phyloP scores from a whole-genome alignment of 2,888 invertebrate species.

The Therioaphis trifolii region DNA sequence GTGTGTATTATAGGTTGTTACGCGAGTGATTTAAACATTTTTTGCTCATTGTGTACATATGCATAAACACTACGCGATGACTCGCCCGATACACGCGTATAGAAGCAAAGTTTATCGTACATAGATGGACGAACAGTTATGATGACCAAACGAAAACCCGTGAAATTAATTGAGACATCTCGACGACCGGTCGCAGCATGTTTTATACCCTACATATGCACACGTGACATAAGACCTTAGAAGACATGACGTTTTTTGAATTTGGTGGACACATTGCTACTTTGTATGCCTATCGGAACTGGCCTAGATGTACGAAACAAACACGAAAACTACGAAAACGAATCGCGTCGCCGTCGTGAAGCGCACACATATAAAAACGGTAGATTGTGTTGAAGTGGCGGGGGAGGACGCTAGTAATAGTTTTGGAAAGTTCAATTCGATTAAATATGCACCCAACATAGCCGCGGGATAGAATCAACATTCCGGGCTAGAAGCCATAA shows the following conservation, averaged over 20 bases:
- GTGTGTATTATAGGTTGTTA: too few species aligned
- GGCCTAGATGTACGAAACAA: slow-evolving; percentile 16
- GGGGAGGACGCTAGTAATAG: neutral
- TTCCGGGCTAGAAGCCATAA: slow-evolving; percentile 25
- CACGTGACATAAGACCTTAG: too few species aligned
- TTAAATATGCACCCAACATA: slow-evolving; percentile 20
- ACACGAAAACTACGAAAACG: neutral
- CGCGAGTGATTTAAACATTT: neutral
- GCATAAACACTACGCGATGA: slow-evolving; percentile 4
- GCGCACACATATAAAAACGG: too few species aligned
- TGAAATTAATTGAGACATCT: slow-evolving; percentile 12
- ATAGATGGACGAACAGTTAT: neutral
- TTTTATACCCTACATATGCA: too few species aligned
- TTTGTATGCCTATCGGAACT: slow-evolving; percentile 36
- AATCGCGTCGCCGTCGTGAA: too few species aligned
- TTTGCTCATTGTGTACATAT: neutral
- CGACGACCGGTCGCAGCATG: neutral
- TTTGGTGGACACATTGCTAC: neutral
- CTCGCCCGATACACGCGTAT: neutral
- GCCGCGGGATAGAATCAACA: neutral
- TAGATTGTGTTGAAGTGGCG: neutral
- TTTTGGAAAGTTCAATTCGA: slow-evolving; percentile 47
- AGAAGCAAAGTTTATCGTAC: neutral
- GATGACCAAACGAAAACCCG: slow-evolving; percentile 22
- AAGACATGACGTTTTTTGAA: neutral